A percentile compares a stretch with the other conserved stretches of the same genome.
phyloP scores from a whole-genome alignment of 2,888 invertebrate species.

The Megamerina dolium region DNA sequence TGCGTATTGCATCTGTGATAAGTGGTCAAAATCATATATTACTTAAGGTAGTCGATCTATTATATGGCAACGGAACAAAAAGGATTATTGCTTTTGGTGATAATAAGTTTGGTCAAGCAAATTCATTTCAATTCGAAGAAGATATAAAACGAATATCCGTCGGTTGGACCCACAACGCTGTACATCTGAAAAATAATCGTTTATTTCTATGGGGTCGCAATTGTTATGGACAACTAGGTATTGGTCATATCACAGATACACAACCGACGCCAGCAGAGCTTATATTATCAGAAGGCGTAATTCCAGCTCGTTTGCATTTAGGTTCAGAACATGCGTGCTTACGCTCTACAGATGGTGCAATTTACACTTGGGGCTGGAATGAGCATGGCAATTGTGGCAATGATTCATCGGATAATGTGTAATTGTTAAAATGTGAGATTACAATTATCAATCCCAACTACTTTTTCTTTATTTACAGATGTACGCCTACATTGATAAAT shows the following conservation, averaged over 20 bases:
- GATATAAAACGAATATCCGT: slow-evolving; percentile 53
- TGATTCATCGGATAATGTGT: slow-evolving; percentile 49
- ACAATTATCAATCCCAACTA: slow-evolving; percentile 1
- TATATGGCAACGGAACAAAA: slow-evolving; percentile 23
- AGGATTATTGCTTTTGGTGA: slow-evolving; percentile 70
- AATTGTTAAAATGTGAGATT: too few species aligned
- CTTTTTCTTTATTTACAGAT: slow-evolving; percentile 26
- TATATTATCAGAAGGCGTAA: slow-evolving; percentile 25
- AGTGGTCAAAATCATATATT: slow-evolving; percentile 76
- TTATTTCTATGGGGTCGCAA: slow-evolving; percentile 76
- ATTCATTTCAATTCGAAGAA: slow-evolving; percentile 52
- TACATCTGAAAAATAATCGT: slow-evolving; percentile 57
- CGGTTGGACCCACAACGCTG: slow-evolving; percentile 76
- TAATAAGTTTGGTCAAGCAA: slow-evolving; percentile 73
- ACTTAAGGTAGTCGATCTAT: slow-evolving; percentile 29
- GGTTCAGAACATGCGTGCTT: slow-evolving; percentile 79
- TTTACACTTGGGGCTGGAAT: slow-evolving; percentile 86
- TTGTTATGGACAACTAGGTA: slow-evolving; percentile 71
- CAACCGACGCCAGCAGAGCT: slow-evolving; percentile 36
- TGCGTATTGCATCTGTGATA: slow-evolving; percentile 57
- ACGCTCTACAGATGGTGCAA: slow-evolving; percentile 57
- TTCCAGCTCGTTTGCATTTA: slow-evolving; percentile 44
- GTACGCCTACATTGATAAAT: slow-evolving; percentile 31
- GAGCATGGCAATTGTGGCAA: slow-evolving; percentile 83
- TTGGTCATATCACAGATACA: slow-evolving; percentile 39